These are phyloP conservation scores for Ectemnius lituratus DNA, from an alignment of 2,888 invertebrate species.

Conservation along the genomic window DNA sequence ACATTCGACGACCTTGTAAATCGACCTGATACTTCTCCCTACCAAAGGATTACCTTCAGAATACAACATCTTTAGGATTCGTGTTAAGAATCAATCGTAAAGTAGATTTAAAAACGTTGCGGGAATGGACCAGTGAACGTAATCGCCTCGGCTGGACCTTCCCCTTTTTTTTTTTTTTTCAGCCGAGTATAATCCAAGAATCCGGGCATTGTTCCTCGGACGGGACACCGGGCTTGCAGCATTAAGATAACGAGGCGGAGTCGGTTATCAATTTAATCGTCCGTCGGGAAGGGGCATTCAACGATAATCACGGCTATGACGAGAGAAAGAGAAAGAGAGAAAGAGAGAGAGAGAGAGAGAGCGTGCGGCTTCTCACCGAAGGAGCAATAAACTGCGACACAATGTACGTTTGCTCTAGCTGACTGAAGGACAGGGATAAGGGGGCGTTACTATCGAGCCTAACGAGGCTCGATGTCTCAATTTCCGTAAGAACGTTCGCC, in stretches of 20 bases:
- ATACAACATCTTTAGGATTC: background rate
- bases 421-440: constrained; percentile 37
- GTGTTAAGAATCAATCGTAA: background rate
- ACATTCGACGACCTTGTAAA: constrained; percentile 39
- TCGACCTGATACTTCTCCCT: background rate
- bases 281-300: constrained; percentile 22
- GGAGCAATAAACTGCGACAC: constrained; percentile 49
- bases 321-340: no score
- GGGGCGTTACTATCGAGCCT: constrained; percentile 56
- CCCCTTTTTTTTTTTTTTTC: background rate
- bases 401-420: constrained; percentile 41
- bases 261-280: constrained; percentile 45
- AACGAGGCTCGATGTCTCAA: constrained; percentile 75
- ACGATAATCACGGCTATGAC: constrained; percentile 26
- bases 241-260: constrained; percentile 16
- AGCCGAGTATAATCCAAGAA: background rate
- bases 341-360: no score
- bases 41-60: background rate
- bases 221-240: background rate
- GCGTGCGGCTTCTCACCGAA: constrained; percentile 6
- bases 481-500: constrained; percentile 70
- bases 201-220: background rate
- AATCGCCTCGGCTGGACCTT: background rate
- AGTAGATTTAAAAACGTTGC: no score
- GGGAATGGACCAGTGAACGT: background rate